Conservation (phyloP, 2,888 invertebrate species). For the Diabrotica balteata region DNA sequence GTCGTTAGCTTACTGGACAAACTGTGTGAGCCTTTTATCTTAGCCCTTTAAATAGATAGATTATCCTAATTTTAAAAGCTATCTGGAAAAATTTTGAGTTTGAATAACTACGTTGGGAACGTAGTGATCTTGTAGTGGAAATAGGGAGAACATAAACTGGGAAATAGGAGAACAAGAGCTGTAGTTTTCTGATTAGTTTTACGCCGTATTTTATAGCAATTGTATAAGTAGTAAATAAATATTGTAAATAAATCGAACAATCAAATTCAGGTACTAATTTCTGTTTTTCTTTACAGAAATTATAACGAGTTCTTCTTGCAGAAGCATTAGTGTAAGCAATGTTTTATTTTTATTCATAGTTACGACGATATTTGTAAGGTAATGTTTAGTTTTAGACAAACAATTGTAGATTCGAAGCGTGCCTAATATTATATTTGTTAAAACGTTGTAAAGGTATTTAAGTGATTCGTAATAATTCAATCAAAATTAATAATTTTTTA, state of each 20-base stretch:
- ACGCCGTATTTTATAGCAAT: too few species aligned
- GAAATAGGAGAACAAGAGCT: too few species aligned
- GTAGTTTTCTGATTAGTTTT: too few species aligned
- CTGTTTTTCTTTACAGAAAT: constrained; percentile 29
- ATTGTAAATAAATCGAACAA: too few species aligned
- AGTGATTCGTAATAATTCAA: constrained; percentile 25
- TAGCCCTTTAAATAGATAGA: too few species aligned
- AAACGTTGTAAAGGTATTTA: background rate
- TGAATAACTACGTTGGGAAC: background rate
- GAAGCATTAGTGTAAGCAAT: background rate
- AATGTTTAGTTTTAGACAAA: constrained; percentile 24
- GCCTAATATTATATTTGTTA: constrained; percentile 2
- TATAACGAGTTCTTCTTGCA: constrained; percentile 22
- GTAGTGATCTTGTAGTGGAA: too few species aligned
- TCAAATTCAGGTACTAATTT: too few species aligned
- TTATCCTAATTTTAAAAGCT: too few species aligned
- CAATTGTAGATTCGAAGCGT: constrained; percentile 17
- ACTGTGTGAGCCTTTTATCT: too few species aligned
- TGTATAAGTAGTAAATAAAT: background rate
- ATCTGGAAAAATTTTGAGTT: too few species aligned
- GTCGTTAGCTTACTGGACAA: too few species aligned
- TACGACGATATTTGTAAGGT: constrained; percentile 27
- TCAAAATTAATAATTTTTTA: constrained; percentile 25
- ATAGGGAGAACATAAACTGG: background rate
- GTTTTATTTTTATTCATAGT: constrained; percentile 2